Base-by-base conservation (phyloP, 2,888 invertebrate genomes). In the Rhorus exstirpatorius region DNA sequence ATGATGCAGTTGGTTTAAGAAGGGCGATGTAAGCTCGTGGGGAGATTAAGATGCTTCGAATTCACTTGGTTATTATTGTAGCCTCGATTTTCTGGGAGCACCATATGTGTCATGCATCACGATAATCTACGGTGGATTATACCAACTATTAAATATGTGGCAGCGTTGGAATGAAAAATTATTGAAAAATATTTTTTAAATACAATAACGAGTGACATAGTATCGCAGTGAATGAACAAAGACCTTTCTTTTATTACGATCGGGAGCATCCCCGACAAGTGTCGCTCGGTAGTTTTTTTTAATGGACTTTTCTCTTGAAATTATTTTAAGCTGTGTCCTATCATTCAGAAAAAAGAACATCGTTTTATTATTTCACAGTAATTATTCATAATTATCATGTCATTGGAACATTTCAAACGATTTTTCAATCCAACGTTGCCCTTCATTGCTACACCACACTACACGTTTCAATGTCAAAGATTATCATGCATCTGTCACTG, bases 1-100 rank as follows among this genome's bases (percentile, higher is more conserved):
- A 31, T 74, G 72, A 75, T 79, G 75, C 70, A 70, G 46, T 79
- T 49, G 31, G 35, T n/a, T 31, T 10, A 31, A 53, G 41, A 35
- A 49, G 60, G 35, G 35, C 14, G 19, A 46, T 44, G 8, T 6
- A 21, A 26, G 35, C 65, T 67, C 38, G 44, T 31, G 17, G 41
- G 7, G 14, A 51, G 76, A 71, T 71, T 53, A 67, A 81, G 67
- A 77, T 55, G 51, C 61, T 61, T 24, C 3, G 26, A 68, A 61
- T 31, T 44, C 8, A 17, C 46, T 46, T 53, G n/a, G 35, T 38
- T 55, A 49, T 38, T 55, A 49, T 70, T 63, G 35, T 70, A 31
- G 24, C 31, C 58, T 44, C 53, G 24, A 44, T 79, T 68, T 74
- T 53, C 10, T 17, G 7, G n/a, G 19, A 10, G 24, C 65, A 63